Percentiles rank a stretch among this genome's conserved stretches.
These are phyloP conservation scores for Cardinalis cardinalis DNA, from an alignment of 2,113 vertebrate species.

Conservation along the genomic window DNA sequence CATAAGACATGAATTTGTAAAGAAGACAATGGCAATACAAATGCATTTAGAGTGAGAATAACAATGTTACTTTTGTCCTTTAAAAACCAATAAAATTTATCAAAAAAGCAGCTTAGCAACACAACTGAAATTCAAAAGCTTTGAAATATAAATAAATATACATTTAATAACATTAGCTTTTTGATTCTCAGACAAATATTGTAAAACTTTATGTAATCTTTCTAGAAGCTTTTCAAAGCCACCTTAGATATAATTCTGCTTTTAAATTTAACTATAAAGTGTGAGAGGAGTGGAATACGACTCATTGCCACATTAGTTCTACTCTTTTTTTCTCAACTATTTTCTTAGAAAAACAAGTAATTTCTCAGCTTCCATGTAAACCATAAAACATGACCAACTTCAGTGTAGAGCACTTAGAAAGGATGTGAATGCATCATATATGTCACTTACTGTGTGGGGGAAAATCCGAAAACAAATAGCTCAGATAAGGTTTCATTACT, in stretches of 20 bases:
- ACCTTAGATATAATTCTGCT: background rate
- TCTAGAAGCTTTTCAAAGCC: background rate
- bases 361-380: background rate
- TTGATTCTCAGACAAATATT: background rate
- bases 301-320: background rate
- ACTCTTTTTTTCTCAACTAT: background rate
- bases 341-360: background rate
- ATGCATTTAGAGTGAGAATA: conserved; percentile 4
- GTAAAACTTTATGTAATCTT: background rate
- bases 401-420: background rate
- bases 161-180: background rate
- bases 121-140: conserved; percentile 20
- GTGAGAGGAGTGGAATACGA: background rate
- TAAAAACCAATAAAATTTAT: conserved; percentile 52
- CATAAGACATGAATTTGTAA: conserved; percentile 4
- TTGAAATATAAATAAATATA: conserved; percentile 14
- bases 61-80: conserved; percentile 8
- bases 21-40: conserved; percentile 38
- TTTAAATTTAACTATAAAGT: background rate
- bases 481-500: background rate
- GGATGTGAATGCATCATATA: background rate
- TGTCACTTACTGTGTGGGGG: background rate
- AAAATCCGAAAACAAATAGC: background rate
- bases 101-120: conserved; percentile 18
- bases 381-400: background rate